phyloP scores from a whole-genome alignment of 2,888 invertebrate genomes.

The Thymelicus sylvestris region DNA sequence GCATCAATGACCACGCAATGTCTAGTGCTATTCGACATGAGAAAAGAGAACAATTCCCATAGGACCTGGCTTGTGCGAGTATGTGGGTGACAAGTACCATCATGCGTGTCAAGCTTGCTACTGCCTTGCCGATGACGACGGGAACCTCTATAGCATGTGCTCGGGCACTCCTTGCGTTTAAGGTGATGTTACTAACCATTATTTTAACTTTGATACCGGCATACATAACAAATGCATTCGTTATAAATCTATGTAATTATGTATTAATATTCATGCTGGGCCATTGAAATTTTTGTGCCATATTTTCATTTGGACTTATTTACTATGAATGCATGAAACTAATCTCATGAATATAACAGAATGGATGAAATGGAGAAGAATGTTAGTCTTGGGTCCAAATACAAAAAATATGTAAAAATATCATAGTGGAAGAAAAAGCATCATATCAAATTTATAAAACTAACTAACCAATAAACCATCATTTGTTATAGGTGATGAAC shows the following conservation, averaged over 20 bases:
- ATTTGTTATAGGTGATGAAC: constrained; percentile 32
- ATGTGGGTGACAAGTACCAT: constrained; percentile 54
- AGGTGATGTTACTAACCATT: constrained; percentile 27
- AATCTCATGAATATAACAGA: too few relatives aligned
- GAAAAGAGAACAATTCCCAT: not conserved
- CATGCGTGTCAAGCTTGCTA: constrained; percentile 52
- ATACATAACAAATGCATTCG: not conserved
- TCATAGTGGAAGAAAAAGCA: too few relatives aligned
- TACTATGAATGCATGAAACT: too few relatives aligned
- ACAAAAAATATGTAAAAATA: too few relatives aligned
- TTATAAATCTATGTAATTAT: not conserved
- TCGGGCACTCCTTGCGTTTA: constrained; percentile 51
- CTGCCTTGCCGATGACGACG: constrained; percentile 46
- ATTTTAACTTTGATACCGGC: not conserved
- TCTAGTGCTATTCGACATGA: not conserved
- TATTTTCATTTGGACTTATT: too few relatives aligned
- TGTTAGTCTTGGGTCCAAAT: too few relatives aligned
- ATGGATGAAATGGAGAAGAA: too few relatives aligned
- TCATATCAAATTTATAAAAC: too few relatives aligned
- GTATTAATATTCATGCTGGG: too few relatives aligned
- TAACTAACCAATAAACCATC: not conserved
- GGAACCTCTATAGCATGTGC: constrained; percentile 48
- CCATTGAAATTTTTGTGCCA: too few relatives aligned
- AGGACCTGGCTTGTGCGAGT: constrained; percentile 51
- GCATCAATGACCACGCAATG: too few relatives aligned